These are phyloP conservation scores for Peromyscus aztecus DNA, from an alignment of 2,797 vertebrate genomes.

Conservation along the genomic window DNA sequence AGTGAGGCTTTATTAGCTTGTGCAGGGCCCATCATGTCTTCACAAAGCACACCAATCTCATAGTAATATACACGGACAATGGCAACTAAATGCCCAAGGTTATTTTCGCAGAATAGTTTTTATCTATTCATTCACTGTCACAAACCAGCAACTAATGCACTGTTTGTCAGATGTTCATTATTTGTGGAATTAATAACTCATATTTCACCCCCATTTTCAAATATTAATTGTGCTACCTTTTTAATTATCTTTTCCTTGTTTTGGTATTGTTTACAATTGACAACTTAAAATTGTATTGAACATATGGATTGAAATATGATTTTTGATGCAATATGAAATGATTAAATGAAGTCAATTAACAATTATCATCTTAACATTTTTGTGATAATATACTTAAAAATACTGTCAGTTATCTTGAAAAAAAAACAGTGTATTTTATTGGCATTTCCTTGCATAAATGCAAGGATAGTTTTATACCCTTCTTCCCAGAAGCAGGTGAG, in stretches of 20 bases:
- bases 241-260: background rate
- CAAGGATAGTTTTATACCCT: too few relatives aligned
- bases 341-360: too few relatives aligned
- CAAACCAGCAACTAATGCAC: background rate
- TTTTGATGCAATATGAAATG: too few relatives aligned
- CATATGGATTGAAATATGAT: too few relatives aligned
- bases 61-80: background rate
- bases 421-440: too few relatives aligned
- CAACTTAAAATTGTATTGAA: background rate
- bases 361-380: too few relatives aligned
- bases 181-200: background rate
- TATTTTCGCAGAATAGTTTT: background rate
- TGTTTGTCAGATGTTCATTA: background rate
- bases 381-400: too few relatives aligned
- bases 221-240: background rate
- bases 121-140: background rate
- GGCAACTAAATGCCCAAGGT: background rate
- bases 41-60: background rate
- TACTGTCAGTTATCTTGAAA: too few relatives aligned
- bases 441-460: too few relatives aligned
- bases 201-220: background rate
- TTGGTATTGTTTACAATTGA: background rate
- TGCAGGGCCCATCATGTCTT: background rate
- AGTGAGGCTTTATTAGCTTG: background rate
- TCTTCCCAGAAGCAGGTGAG: background rate